phyloP scores from a whole-genome alignment of 2,113 vertebrate genomes.

The Elephantulus edwardii region DNA sequence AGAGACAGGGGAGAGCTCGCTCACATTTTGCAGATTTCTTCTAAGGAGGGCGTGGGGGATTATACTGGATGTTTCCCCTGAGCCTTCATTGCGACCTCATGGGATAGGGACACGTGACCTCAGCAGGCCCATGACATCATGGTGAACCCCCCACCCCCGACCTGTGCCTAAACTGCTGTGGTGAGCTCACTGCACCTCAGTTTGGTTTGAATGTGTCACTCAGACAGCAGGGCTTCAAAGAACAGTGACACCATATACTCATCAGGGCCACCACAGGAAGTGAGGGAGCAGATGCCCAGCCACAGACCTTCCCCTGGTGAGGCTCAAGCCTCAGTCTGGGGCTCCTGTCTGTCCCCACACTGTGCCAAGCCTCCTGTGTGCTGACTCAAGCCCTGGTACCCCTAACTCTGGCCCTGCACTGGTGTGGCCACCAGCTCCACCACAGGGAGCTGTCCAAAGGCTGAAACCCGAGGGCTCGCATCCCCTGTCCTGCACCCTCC shows the following conservation, averaged over 20 bases:
- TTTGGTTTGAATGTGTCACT: not conserved
- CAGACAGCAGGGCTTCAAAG: not conserved
- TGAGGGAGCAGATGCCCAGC: not conserved
- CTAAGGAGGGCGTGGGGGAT: too few species aligned
- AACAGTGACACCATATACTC: not conserved
- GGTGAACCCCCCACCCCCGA: too few species aligned
- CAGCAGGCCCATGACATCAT: not conserved
- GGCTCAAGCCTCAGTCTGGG: not conserved
- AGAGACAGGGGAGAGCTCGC: not conserved
- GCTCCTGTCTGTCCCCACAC: not conserved
- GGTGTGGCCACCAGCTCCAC: accelerated
- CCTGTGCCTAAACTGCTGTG: not conserved
- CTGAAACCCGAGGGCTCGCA: slow-evolving; percentile 28
- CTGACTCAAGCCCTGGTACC: not conserved
- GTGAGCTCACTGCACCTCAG: not conserved
- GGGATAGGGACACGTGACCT: not conserved
- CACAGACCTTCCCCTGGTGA: not conserved
- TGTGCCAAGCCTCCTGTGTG: not conserved
- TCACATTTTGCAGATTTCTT: not conserved
- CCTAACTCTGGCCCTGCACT: not conserved
- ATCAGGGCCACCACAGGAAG: not conserved
- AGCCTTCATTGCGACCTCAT: not conserved
- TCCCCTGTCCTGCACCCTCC: not conserved
- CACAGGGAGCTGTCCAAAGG: slow-evolving; percentile 69
- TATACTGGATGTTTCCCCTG: not conserved